Conservation (phyloP, 2,113 vertebrate species). For the Microcebus griseorufus region DNA sequence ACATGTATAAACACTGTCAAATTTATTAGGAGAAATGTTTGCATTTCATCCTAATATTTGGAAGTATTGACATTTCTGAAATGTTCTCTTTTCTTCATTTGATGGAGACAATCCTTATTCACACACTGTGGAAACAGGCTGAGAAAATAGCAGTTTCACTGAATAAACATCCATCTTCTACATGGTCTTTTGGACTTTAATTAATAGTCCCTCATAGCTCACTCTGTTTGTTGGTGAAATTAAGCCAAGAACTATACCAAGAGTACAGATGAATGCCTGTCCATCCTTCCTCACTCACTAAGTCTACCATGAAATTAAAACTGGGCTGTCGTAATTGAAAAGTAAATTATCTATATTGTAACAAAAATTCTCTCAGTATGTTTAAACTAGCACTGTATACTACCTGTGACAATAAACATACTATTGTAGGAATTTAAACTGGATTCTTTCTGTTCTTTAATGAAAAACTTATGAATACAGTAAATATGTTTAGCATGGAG, state of each 20-base stretch:
- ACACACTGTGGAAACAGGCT: background rate
- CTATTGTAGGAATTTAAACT: constrained; percentile 32
- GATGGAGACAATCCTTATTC: constrained; percentile 31
- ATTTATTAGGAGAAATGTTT: constrained; percentile 56
- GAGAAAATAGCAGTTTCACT: constrained; percentile 58
- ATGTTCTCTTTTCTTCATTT: constrained; percentile 45
- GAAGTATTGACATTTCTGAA: constrained; percentile 47
- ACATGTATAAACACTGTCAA: constrained; percentile 51
- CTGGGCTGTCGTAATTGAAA: constrained; percentile 36
- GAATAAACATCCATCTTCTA: constrained; percentile 54
- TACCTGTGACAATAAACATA: constrained; percentile 31
- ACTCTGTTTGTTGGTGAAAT: background rate
- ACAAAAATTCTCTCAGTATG: background rate
- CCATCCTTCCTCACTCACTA: constrained; percentile 1
- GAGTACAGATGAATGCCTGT: background rate
- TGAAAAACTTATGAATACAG: constrained; percentile 32
- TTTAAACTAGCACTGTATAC: constrained; percentile 34
- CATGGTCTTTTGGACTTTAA: constrained; percentile 54
- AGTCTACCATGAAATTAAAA: constrained; percentile 59
- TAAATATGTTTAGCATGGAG: background rate
- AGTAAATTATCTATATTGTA: constrained; percentile 34
- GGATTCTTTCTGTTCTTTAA: constrained; percentile 45
- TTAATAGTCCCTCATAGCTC: constrained; percentile 15
- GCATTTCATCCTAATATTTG: constrained; percentile 66
- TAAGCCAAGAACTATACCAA: constrained; percentile 15